Evolutionary conservation across 2,888 invertebrate species (phyloP), one percentile per base, ranked within the genome.

Genomic region (Galerucella calmariensis): DNA sequence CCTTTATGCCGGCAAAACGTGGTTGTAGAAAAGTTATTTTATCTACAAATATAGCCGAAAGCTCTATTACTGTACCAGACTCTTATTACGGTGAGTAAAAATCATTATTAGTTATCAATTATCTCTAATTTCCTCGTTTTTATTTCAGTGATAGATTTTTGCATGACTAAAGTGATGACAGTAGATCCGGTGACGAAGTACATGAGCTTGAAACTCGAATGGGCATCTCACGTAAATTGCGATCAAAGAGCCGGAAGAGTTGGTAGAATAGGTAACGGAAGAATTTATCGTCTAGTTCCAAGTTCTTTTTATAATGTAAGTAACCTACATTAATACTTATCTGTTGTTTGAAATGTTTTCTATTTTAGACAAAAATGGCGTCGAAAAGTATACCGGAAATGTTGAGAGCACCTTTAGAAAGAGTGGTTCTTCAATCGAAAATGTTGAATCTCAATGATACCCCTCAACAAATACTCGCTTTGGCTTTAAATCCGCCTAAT

Each of bases 161-260:
- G 98, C 87, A 88, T 98, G 75, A 95, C 95, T 75, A 98, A 97
- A 88, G 90, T 92, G 51, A 87, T 97, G 81, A 89, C 93, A 6
- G 92, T 93, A 66, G 95, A 98, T 85, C 88, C 90, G 1, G 88
- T 89, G 0, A 95, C 96, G 0, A 95, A 95, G 88, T 95, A 93
- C 85, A 92, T 94, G 24, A 91, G 92, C 63, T 90, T 98, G 62
- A 91, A 93, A 81, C 84, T 97, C 78, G 89, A 90, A 74, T 98
- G 98, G 98, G 96, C 97, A 0, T 94, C 97, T 0, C 94, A 95
- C 84, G 92, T 94, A 0, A 97, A 95, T 87, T 97, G 97, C 83
- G 92, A 91, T 44, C 98, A 98, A 88, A 91, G 98, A 71, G 92
- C 94, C 62, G 98, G 98, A 1, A 92, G 98, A 76, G 95, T 96